Evolutionary conservation across 2,888 invertebrate genomes (phyloP), one percentile per base, ranked within the genome.

Genomic region (Notodonta dromedarius): DNA sequence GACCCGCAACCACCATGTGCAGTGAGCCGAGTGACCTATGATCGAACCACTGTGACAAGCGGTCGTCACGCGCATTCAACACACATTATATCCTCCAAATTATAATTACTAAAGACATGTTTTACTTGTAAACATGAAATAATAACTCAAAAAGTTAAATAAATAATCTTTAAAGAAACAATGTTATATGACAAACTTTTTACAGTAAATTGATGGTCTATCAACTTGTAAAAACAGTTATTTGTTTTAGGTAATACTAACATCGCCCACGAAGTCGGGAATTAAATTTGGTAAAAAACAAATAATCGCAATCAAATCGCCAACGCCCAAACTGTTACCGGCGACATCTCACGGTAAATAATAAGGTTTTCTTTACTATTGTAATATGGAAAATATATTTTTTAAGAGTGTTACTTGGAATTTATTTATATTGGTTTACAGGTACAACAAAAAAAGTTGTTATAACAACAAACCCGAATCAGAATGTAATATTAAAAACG

Each of bases 241-340:
- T 11, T 5, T 52, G 32, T 78, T 81, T 5, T 75, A 93, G 90
- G 87, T 94, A 42, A 65, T 94, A 57, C 62, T 94, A 32, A 83
- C 92, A 44, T 87, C 92, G 9, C 89, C 93, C 0, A 82, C 87
- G 0, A 94, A 94, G 66, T 91, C 93, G 69, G 88, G 89, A 5
- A 68, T 87, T 13, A 85, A 84, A 65, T 75, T 87, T 40, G 76
- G 83, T 0, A 90, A 88, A 64, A 89, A 90, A 59, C 89, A 92
- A 84, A 87, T 94, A 2, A 89, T 95, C 60, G 82, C 94, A 2
- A 86, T 95, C 9, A 96, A 96, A 86, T 79, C 89, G 11, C 95
- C 96, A 13, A 96, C 96, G 0, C 94, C 96, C 42, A 96, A 96
- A 88, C 95, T 97, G 70, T 88, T 96, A 66, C 96, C 96, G 12